Conservation (phyloP, 2,113 vertebrate genomes). For the Lathamus discolor region DNA sequence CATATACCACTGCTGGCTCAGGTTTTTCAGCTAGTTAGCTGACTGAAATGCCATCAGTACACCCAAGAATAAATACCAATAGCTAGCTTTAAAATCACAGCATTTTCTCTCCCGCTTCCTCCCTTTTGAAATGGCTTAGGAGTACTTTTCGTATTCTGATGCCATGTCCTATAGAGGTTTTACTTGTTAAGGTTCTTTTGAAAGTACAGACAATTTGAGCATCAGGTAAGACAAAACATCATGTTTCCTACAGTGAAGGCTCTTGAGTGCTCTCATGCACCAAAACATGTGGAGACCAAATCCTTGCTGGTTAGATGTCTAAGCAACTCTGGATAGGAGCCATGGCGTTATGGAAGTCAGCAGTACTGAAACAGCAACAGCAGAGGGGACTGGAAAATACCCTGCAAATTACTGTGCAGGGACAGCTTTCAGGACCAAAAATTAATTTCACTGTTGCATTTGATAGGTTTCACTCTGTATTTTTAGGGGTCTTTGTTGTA, state of each 20-base stretch:
- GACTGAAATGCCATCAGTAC: not conserved
- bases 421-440: not conserved
- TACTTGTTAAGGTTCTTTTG: not conserved
- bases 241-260: not conserved
- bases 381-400: not conserved
- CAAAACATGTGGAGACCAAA: not conserved
- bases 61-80: not conserved
- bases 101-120: not conserved
- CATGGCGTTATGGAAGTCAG: accelerated
- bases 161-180: not conserved
- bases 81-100: not conserved
- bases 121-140: not conserved
- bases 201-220: not conserved
- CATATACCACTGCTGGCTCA: not conserved
- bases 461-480: not conserved
- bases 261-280: not conserved
- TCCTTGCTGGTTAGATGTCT: not conserved
- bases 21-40: not conserved
- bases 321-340: not conserved
- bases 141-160: not conserved
- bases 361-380: not conserved
- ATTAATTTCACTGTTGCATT: not conserved
- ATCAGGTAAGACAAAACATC: not conserved
- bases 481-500: not conserved
- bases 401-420: not conserved